Percentiles rank a stretch among this genome's conserved stretches.
These are phyloP conservation scores for Cottoperca gobio DNA, from an alignment of 2,797 vertebrate genomes.

Conservation along the genomic window DNA sequence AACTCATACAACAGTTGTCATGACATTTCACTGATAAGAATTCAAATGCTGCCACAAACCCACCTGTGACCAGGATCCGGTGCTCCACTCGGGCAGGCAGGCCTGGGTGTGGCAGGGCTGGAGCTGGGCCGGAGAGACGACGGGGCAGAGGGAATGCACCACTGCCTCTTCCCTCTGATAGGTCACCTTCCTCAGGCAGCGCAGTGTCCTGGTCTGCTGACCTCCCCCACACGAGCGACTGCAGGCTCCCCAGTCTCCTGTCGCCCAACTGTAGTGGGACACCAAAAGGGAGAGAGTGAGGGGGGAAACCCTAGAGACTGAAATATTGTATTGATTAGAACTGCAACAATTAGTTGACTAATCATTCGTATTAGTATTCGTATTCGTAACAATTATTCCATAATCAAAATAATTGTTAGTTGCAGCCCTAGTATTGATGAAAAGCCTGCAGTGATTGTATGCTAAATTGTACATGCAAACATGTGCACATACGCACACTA, in stretches of 20 bases:
- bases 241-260: conserved; percentile 90
- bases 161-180: conserved; percentile 91
- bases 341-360: no score
- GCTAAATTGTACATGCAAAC: not conserved
- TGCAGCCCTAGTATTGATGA: no score
- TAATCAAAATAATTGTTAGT: no score
- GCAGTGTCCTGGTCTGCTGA: conserved; percentile 89
- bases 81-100: conserved; percentile 93
- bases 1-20: not conserved
- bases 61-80: conserved; percentile 94
- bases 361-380: no score
- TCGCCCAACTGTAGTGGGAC: conserved; percentile 86
- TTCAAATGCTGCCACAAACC: conserved; percentile 1
- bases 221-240: conserved; percentile 92
- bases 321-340: not conserved
- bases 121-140: conserved; percentile 87
- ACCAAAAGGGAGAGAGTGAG: not conserved
- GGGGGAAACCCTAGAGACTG: not conserved
- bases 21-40: not conserved
- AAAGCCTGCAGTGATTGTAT: not conserved
- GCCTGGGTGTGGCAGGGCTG: conserved; percentile 89
- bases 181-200: conserved; percentile 90
- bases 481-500: conserved; percentile 12
- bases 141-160: conserved; percentile 90
- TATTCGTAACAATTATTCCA: no score